Percentiles rank a stretch among this genome's conserved stretches.
These are phyloP conservation scores for Oxyscelio sp. DNA, from an alignment of 2,888 invertebrate genomes.

Conservation along the genomic window DNA sequence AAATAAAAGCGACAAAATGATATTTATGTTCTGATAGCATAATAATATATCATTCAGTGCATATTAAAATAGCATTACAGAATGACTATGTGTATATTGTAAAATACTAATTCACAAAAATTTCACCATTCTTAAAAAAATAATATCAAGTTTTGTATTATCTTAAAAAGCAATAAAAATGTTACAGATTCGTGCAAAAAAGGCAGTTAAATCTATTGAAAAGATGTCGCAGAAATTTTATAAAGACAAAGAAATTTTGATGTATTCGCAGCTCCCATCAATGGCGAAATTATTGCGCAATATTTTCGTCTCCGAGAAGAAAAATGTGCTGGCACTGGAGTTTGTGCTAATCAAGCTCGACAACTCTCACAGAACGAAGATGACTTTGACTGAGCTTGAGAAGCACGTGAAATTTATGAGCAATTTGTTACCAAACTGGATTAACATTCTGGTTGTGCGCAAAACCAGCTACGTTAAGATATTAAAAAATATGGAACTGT, in stretches of 20 bases:
- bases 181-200: slow-evolving; percentile 62
- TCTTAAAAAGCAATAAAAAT: too few relatives aligned
- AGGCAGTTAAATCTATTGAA: slow-evolving; percentile 92
- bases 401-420: slow-evolving; percentile 92
- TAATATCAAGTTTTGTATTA: too few relatives aligned
- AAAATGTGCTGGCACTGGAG: slow-evolving; percentile 94
- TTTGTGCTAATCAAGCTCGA: slow-evolving; percentile 93
- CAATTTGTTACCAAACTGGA: slow-evolving; percentile 93
- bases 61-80: too few relatives aligned
- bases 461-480: slow-evolving; percentile 93
- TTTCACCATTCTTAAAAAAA: too few relatives aligned
- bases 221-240: slow-evolving; percentile 94
- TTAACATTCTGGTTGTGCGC: slow-evolving; percentile 92
- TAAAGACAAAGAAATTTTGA: slow-evolving; percentile 92
- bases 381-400: slow-evolving; percentile 92
- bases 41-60: too few relatives aligned
- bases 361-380: slow-evolving; percentile 93
- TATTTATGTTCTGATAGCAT: too few relatives aligned
- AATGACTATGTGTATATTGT: too few relatives aligned
- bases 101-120: too few relatives aligned
- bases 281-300: slow-evolving; percentile 95
- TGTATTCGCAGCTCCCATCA: slow-evolving; percentile 95
- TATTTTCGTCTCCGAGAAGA: slow-evolving; percentile 96
- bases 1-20: too few relatives aligned
- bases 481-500: slow-evolving; percentile 93